Evolutionary conservation across 2,888 invertebrate genomes (phyloP), one percentile per base, ranked within the genome.

Genomic region (Chymomyza amoena): DNA sequence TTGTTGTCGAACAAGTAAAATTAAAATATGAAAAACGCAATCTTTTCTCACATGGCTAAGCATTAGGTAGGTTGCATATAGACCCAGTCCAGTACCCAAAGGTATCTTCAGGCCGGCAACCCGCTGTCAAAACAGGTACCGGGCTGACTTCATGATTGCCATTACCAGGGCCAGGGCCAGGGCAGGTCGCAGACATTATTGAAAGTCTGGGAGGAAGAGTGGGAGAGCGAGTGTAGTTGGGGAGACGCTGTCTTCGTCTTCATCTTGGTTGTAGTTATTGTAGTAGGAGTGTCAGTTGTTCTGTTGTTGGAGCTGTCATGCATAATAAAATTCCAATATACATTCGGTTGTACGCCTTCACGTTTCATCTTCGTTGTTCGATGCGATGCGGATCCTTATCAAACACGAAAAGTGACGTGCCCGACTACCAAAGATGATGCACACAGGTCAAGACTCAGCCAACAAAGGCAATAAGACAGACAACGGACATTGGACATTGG

Each of bases 11-110:
- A 77, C 76, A 80, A 84, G 81, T 77, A 77, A 86, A 87, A 86
- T 81, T 87, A 82, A 88, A 87, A 88, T 78, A 85, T 78, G 81
- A 87, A 87, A 79, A 87, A 87, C 79, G 81, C 85, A 88, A 88
- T 87, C 84, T 87, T 79, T 88, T 84, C 83, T 82, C 88, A 88
- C 87, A 87, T 84, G 85, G 80, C 82, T 82, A 78, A 79, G 77
- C 85, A 87, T 80, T 75, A 57, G 68, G 67, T 74, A 57, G 68
- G 65, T 61, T 50, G 36, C 36, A 36, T 9, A 36, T 9, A 36
- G 9, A 25, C 25, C 25, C 25, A 32, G 32, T 28, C 39, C 39
- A 45, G 13, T n/a, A n/a, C n/a, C 39, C 3, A 45, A 45, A 45
- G 39, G 39, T 45, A 45, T 13, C 20, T 7, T 4, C 28, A 18